These are phyloP conservation scores for Myripristis murdjan DNA, from an alignment of 2,797 vertebrate species.

Conservation along the genomic window DNA sequence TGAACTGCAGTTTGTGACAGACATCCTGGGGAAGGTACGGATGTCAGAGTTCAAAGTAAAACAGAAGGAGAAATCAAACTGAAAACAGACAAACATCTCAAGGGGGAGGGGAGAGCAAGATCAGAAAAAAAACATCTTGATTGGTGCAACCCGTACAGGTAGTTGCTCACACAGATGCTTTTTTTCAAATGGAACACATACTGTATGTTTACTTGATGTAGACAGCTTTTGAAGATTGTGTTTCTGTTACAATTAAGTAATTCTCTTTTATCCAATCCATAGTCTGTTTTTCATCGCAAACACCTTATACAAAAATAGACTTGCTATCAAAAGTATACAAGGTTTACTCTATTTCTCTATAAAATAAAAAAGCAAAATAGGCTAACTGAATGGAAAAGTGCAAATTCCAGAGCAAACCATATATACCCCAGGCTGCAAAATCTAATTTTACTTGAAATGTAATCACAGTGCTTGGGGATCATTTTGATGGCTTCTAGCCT, in stretches of 20 bases:
- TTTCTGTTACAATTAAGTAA: conserved; percentile 9
- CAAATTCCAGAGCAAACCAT: conserved; percentile 1
- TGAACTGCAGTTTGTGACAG: conserved; percentile 93
- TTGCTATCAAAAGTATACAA: conserved; percentile 50
- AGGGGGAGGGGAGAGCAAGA: conserved; percentile 80
- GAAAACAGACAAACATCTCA: conserved; percentile 88
- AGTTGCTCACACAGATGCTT: conserved; percentile 90
- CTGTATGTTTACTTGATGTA: conserved; percentile 88
- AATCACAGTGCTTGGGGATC: not conserved
- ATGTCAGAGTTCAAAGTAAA: conserved; percentile 88
- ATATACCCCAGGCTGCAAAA: not conserved
- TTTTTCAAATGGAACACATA: conserved; percentile 91
- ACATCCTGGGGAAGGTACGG: conserved; percentile 89
- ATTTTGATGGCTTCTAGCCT: not conserved
- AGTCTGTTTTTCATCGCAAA: conserved; percentile 32
- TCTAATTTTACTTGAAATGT: not conserved
- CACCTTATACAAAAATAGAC: conserved; percentile 1
- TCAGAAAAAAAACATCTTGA: conserved; percentile 90
- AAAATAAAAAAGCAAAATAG: conserved; percentile 18
- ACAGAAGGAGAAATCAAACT: conserved; percentile 79
- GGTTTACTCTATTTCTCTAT: conserved; percentile 51
- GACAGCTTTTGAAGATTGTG: conserved; percentile 77
- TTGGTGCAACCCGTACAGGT: conserved; percentile 81
- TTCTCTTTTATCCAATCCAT: conserved; percentile 25
- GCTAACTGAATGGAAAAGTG: conserved; percentile 26